Conservation (phyloP, 2,797 vertebrate genomes). For the Octomys mimax region DNA sequence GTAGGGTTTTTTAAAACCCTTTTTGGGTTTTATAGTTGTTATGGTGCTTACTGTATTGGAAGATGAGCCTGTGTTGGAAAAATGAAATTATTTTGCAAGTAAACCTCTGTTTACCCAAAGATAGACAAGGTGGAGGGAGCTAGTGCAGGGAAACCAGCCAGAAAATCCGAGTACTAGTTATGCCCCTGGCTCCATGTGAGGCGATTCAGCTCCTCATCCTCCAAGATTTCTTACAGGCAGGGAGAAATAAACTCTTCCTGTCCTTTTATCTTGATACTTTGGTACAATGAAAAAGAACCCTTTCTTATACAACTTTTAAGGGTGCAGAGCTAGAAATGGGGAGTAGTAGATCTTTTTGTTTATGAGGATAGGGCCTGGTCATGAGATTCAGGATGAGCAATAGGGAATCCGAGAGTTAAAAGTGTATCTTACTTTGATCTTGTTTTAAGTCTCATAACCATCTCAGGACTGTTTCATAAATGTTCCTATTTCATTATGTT, state of each 20-base stretch:
- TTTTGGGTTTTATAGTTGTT: slow-evolving; percentile 15
- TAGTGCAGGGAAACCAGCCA: background rate
- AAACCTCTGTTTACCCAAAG: background rate
- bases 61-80: slow-evolving; percentile 25
- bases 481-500: slow-evolving; percentile 9
- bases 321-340: background rate
- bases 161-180: background rate
- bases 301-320: background rate
- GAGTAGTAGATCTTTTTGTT: background rate
- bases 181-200: background rate
- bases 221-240: background rate
- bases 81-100: slow-evolving; percentile 50
- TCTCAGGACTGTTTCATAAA: background rate
- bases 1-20: background rate
- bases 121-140: background rate
- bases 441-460: background rate
- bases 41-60: slow-evolving; percentile 23
- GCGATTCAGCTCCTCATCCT: background rate
- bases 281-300: background rate
- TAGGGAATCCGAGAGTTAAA: slow-evolving; percentile 8
- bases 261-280: background rate
- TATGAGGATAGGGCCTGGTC: background rate
- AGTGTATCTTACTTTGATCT: slow-evolving; percentile 17
- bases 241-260: background rate
- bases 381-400: background rate